Evolutionary conservation across 2,888 invertebrate species (phyloP).

Genomic region (Aphelenchoides bicaudatus): DNA sequence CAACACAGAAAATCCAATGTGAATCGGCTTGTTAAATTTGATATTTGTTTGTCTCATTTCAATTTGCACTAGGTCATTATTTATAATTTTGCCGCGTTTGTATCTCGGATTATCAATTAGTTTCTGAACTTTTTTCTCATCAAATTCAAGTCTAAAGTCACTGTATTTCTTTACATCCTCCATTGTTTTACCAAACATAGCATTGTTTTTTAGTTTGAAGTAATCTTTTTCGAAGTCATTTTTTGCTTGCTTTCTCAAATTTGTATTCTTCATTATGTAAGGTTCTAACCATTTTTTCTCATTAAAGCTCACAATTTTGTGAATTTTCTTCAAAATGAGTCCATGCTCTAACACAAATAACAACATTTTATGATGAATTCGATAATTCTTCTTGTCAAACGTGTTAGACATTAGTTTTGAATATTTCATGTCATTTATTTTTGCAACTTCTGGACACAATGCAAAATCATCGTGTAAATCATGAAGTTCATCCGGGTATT

Average conservation of each 20-base stretch:
- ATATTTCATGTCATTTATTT: constrained; percentile 28
- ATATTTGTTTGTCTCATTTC: constrained; percentile 11
- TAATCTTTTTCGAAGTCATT: no score
- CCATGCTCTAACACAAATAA: constrained; percentile 27
- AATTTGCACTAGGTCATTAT: background rate
- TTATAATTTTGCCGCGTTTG: no score
- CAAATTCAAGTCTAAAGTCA: no score
- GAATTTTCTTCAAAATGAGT: constrained; percentile 27
- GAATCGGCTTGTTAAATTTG: constrained; percentile 17
- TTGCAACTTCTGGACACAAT: constrained; percentile 41
- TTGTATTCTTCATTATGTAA: constrained; percentile 42
- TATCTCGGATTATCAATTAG: no score
- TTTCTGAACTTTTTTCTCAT: no score
- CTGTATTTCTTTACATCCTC: no score
- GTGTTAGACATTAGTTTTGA: constrained; percentile 37
- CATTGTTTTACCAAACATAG: no score
- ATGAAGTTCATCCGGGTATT: constrained; percentile 61
- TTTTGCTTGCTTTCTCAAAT: constrained; percentile 44
- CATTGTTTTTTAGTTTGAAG: no score
- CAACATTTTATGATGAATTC: constrained; percentile 39
- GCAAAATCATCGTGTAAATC: constrained; percentile 58
- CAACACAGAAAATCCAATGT: constrained; percentile 11
- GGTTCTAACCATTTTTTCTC: constrained; percentile 24
- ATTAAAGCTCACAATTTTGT: constrained; percentile 28
- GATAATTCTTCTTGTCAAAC: constrained; percentile 41